Evolutionary conservation across 2,888 invertebrate genomes (phyloP), one percentile per base, ranked within the genome.

Genomic region (Apotomis turbidana): DNA sequence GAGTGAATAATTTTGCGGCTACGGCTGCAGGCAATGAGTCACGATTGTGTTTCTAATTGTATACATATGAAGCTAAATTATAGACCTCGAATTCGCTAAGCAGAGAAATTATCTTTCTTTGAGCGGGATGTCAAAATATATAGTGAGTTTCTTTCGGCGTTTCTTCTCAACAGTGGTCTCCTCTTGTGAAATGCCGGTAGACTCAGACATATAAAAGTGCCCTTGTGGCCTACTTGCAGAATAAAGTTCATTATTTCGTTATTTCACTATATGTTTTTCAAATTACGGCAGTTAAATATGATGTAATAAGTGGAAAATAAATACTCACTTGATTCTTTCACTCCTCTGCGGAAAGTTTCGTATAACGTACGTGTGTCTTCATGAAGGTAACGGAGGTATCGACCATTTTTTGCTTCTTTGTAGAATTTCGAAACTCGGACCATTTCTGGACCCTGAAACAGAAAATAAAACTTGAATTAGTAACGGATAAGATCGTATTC

Each of bases 321-420:
- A 51, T 51, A 36, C 96, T 95, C 90, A 96, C 97, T 98, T 84
- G 98, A 98, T 88, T 97, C 96, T 91, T 97, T 97, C 80, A 98
- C 97, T 76, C 99, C 99, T 87, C 97, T 95, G 79, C 98, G 96
- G 91, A 98, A 98, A 77, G 96, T 96, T 81, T 98, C 98, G 88
- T 97, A 98, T 54, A 98, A 93, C 67, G 99, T 99, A 84, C 95
- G 95, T 70, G 97, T 96, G 88, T 98, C 98, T 82, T 98, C 97
- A 87, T 96, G 96, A 76, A 98, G 94, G 87, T 95, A 97, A 84
- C 96, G 96, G 77, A 97, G 94, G 89, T 96, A 98, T 88, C 96
- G 96, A 71, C 97, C 97, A 81, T 97, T 97, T 91, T 97, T 97
- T 76, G 97, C 96, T 83, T 97, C 97, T 91, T 97, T 97, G 94